Evolutionary conservation across 2,113 vertebrate genomes (phyloP), one percentile per base, ranked within the genome.

Genomic region (Collichthys lucidus): DNA sequence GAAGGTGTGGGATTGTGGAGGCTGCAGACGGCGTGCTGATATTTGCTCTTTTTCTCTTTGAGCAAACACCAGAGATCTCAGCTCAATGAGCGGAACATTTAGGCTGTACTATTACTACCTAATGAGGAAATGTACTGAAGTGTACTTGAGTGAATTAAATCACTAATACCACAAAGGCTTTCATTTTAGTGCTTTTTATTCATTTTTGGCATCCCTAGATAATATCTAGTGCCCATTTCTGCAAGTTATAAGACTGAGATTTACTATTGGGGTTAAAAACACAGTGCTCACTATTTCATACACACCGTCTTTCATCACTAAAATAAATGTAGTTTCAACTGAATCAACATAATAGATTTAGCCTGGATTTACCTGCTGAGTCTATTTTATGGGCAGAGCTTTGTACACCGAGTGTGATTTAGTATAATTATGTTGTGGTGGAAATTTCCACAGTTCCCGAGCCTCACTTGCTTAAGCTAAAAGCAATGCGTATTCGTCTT

Each of bases 121-220:
- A 84, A 91, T 83, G 71, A 85, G 70, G 62, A 87, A 83, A 80
- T 82, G 53, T 72, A 75, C 71, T 72, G 78, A 86, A 88, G 69
- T 52, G 44, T 76, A 47, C 70, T 77, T 52, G 15, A 61, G 24
- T 68, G 59, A 86, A 79, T 88, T 69, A 81, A 80, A 49, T 77
- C 75, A 52, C 42, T 64, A 17, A 72, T 59, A 59, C 56, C 59
- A 65, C 47, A 79, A 56, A 70, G 46, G 52, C n/a, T 81, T 61
- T 74, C 46, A 74, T 15, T 73, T 15, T 50, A 11, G 16, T 11
- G 2, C 55, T 66, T 26, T 2, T 59, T 19, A 5, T n/a, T 62
- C 0, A 15, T 56, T 26, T 26, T 42, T 19, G 68, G 11, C 12
- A 74, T 70, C 24, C 15, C 17, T 24, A 50, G 42, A 19, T 78